Conservation (phyloP, 2,888 invertebrate species). For the Desoria tigrina region DNA sequence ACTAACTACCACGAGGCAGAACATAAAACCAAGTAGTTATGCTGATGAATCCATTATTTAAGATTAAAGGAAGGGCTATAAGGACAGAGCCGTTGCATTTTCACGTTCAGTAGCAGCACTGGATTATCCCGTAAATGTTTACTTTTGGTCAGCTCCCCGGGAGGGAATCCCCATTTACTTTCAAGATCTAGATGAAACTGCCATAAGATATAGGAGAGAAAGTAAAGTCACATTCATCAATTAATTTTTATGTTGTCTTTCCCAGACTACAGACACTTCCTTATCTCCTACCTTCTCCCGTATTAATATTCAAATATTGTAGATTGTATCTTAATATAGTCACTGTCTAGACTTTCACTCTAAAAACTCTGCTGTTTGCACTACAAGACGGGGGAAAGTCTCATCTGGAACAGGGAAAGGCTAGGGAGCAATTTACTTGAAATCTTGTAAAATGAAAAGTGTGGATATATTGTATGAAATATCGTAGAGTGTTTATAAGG, state of each 20-base stretch:
- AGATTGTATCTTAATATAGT: no score
- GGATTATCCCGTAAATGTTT: background rate
- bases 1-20: no score
- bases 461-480: no score
- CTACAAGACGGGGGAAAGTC: background rate
- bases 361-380: no score
- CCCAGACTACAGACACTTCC: background rate
- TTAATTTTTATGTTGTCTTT: slow-evolving; percentile 11
- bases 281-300: background rate
- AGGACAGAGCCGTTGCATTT: no score
- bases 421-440: slow-evolving; percentile 6
- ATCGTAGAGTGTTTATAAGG: no score
- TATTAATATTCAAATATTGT: background rate
- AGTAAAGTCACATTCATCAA: slow-evolving; percentile 5
- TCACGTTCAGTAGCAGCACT: no score
- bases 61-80: slow-evolving; percentile 4
- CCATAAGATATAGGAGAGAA: no score
- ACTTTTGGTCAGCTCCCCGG: slow-evolving; percentile 4
- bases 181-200: background rate
- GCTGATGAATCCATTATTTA: slow-evolving; percentile 12
- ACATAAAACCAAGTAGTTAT: background rate
- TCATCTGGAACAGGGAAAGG: background rate
- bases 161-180: no score
- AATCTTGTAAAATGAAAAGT: background rate
- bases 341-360: no score